Evolutionary conservation across 2,113 vertebrate species (phyloP).

Genomic region (Vicugna pacos): DNA sequence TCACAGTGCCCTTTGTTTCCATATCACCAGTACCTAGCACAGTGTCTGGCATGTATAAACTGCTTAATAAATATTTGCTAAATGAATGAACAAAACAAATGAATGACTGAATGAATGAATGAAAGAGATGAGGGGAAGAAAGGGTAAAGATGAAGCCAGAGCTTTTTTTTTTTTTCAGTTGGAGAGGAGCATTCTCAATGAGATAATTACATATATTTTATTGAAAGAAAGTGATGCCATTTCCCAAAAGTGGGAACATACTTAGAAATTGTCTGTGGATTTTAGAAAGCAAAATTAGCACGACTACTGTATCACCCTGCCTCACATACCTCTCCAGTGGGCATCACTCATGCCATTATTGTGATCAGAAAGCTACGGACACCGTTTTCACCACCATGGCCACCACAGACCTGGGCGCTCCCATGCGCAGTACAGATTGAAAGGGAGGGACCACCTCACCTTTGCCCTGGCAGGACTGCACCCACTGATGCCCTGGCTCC

Average conservation of each 20-base stretch:
- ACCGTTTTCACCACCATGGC: neutral
- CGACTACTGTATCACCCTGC: neutral
- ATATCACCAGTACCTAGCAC: neutral
- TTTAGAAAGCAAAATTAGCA: conserved; percentile 8
- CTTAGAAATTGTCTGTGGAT: neutral
- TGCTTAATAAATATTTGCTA: neutral
- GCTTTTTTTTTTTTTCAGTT: neutral
- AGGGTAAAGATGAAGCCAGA: neutral
- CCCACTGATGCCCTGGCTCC: neutral
- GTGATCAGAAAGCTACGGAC: neutral
- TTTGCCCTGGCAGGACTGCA: neutral
- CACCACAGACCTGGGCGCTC: neutral
- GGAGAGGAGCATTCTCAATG: neutral
- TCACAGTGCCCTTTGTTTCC: neutral
- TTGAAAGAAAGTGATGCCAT: neutral
- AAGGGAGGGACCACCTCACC: neutral
- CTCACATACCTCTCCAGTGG: neutral
- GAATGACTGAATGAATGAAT: neutral
- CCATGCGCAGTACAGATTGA: neutral
- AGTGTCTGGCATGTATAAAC: neutral
- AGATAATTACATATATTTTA: neutral
- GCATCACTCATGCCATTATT: neutral
- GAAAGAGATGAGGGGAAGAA: neutral
- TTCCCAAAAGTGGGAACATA: neutral
- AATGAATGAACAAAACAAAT: neutral